Evolutionary conservation across 2,888 invertebrate species (phyloP).

Genomic region (Teinopalpus imperialis): DNA sequence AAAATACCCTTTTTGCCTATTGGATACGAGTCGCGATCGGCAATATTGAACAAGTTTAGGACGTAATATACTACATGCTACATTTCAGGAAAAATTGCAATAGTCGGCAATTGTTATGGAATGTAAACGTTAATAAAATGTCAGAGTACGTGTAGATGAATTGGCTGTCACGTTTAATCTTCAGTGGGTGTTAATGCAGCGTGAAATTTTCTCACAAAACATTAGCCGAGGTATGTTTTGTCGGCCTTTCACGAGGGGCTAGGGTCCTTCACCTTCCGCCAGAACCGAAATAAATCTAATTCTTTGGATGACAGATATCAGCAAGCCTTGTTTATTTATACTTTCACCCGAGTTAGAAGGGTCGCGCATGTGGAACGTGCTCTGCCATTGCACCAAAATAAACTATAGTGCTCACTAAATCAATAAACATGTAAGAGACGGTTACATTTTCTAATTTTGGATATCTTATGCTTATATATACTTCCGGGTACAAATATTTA

Average conservation of each 20-base stretch:
- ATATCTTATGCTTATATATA: slow-evolving; percentile 4
- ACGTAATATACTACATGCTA: slow-evolving; percentile 31
- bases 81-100: slow-evolving; percentile 13
- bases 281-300: slow-evolving; percentile 78
- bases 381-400: slow-evolving; percentile 67
- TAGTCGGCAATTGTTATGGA: slow-evolving; percentile 19
- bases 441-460: slow-evolving; percentile 27
- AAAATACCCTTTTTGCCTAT: slow-evolving; percentile 60
- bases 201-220: slow-evolving; percentile 46
- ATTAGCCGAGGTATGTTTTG: slow-evolving; percentile 43
- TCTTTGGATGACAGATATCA: slow-evolving; percentile 80
- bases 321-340: slow-evolving; percentile 81
- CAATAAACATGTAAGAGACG: slow-evolving; percentile 49
- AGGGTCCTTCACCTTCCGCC: slow-evolving; percentile 74
- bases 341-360: slow-evolving; percentile 65
- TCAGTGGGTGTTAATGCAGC: slow-evolving; percentile 28
- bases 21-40: slow-evolving; percentile 57
- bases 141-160: slow-evolving; percentile 17
- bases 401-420: slow-evolving; percentile 65
- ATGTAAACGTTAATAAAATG: slow-evolving; percentile 22
- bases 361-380: slow-evolving; percentile 65
- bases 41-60: slow-evolving; percentile 63
- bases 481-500: slow-evolving; percentile 7
- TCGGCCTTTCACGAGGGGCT: slow-evolving; percentile 50
- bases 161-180: slow-evolving; percentile 29